phyloP scores from a whole-genome alignment of 2,888 invertebrate species.

The Ophion slaviceki region DNA sequence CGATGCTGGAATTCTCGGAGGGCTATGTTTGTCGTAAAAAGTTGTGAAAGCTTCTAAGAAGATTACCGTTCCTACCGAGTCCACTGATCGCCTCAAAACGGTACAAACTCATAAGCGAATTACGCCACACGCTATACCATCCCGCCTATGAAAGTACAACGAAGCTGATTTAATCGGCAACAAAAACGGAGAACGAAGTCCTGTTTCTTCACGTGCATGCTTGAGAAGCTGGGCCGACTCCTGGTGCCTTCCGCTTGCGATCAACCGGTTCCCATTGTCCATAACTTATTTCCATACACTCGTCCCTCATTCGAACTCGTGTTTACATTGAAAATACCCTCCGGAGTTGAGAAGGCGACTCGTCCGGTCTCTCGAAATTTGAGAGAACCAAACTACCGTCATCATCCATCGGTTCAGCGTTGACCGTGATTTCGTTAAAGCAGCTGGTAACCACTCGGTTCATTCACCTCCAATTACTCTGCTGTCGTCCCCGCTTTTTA shows the following conservation, averaged over 20 bases:
- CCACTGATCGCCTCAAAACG: constrained; percentile 27
- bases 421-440: not conserved
- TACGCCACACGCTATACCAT: not conserved
- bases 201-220: constrained; percentile 17
- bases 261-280: constrained; percentile 31
- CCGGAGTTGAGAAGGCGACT: not conserved
- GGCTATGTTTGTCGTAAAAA: constrained; percentile 58
- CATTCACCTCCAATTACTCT: not conserved
- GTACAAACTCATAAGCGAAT: constrained; percentile 31
- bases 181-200: constrained; percentile 45
- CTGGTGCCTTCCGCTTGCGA: not conserved
- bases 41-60: constrained; percentile 65
- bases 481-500: not conserved
- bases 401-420: not conserved
- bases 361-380: no score
- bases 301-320: constrained; percentile 10
- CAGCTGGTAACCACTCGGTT: not conserved
- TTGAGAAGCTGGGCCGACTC: not conserved
- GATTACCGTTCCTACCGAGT: constrained; percentile 55
- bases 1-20: constrained; percentile 55
- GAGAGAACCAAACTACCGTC: not conserved
- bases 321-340: constrained; percentile 8
- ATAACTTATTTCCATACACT: constrained; percentile 20
- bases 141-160: not conserved
- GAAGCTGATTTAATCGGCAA: not conserved